A percentile compares a stretch with the other conserved stretches of the same genome.
These are phyloP conservation scores for Pollenia angustigena DNA, from an alignment of 2,888 invertebrate species.

Conservation along the genomic window DNA sequence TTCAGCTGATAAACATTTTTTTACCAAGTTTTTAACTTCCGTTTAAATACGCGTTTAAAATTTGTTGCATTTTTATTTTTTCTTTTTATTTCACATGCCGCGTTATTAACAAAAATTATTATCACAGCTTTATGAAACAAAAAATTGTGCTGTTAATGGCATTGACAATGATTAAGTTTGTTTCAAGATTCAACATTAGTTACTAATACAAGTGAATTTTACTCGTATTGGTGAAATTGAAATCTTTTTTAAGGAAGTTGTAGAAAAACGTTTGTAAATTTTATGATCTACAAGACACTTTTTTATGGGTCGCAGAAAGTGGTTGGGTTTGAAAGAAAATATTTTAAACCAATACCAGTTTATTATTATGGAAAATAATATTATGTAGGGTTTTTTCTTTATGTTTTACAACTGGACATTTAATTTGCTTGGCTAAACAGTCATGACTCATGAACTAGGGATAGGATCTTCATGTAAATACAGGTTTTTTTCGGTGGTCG, in stretches of 20 bases:
- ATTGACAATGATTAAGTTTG: slow-evolving; percentile 34
- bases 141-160: slow-evolving; percentile 31
- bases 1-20: slow-evolving; percentile 3
- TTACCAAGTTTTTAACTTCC: slow-evolving; percentile 36
- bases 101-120: not conserved
- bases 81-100: not conserved
- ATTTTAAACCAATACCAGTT: not conserved
- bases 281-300: not conserved
- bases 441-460: too few species aligned
- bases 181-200: not conserved
- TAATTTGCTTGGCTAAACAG: too few species aligned
- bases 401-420: too few species aligned
- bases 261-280: not conserved
- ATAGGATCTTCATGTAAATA: too few species aligned
- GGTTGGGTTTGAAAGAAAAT: not conserved
- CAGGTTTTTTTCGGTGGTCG: too few species aligned
- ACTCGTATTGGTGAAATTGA: not conserved
- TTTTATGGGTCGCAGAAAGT: not conserved
- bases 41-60: slow-evolving; percentile 29
- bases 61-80: not conserved
- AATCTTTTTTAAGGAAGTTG: slow-evolving; percentile 4
- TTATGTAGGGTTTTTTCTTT: too few species aligned
- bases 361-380: too few species aligned
- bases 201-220: not conserved
- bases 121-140: not conserved